phyloP scores from a whole-genome alignment of 2,113 vertebrate genomes.

The Menura novaehollandiae region DNA sequence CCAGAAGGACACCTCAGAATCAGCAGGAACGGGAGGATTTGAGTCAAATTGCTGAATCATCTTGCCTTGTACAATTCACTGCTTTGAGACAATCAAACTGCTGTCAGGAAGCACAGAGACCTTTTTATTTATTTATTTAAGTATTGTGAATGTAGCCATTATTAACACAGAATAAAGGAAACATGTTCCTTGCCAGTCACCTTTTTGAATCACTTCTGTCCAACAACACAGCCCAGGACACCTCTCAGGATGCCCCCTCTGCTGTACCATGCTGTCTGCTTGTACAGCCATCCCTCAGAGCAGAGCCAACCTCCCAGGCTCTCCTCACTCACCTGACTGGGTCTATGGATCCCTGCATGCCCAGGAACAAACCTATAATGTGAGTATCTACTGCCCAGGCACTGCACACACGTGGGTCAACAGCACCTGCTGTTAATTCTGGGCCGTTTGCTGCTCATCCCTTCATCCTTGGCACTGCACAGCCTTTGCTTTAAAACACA shows the following conservation, averaged over 20 bases:
- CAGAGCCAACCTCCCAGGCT: not conserved
- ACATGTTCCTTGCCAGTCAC: not conserved
- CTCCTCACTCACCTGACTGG: not conserved
- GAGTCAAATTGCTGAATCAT: not conserved
- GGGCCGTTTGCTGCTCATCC: not conserved
- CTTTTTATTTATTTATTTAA: not conserved
- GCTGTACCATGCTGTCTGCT: not conserved
- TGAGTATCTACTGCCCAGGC: fast-evolving
- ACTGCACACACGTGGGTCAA: fast-evolving
- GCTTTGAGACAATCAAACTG: not conserved
- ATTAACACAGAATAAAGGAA: not conserved
- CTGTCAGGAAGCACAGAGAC: not conserved
- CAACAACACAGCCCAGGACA: fast-evolving
- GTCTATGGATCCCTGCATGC: fast-evolving
- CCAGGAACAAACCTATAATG: fast-evolving
- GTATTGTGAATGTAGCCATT: not conserved
- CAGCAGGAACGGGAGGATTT: not conserved
- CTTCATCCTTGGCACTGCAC: too few species aligned
- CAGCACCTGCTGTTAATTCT: not conserved
- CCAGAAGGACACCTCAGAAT: not conserved
- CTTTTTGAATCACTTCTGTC: not conserved
- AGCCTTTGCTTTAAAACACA: not conserved
- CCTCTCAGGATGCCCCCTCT: too few species aligned
- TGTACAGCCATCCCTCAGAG: not conserved
- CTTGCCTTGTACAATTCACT: not conserved